phyloP scores from a whole-genome alignment of 2,888 invertebrate species.

The Apomyelois bistriatella region DNA sequence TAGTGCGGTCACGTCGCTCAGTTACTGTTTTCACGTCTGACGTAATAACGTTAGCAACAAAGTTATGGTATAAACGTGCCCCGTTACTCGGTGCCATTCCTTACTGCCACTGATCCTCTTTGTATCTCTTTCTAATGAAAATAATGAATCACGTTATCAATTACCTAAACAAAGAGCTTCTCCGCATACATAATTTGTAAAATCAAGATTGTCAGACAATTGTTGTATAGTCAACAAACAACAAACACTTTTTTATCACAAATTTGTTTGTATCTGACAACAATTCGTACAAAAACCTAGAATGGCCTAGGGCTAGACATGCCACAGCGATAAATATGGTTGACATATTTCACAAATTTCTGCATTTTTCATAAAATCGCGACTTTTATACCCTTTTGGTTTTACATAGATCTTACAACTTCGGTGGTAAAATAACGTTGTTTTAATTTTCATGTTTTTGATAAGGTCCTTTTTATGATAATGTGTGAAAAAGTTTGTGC shows the following conservation, averaged over 20 bases:
- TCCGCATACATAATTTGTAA: background rate
- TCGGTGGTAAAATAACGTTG: too few species aligned
- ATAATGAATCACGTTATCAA: conserved; percentile 21
- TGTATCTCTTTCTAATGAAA: conserved; percentile 27
- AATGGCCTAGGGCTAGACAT: conserved; percentile 16
- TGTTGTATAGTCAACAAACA: background rate
- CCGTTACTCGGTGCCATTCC: conserved; percentile 49
- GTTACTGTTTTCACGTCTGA: conserved; percentile 78
- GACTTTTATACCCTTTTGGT: background rate
- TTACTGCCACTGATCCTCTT: conserved; percentile 34
- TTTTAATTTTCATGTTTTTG: too few species aligned
- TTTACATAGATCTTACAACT: background rate
- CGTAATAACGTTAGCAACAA: conserved; percentile 75
- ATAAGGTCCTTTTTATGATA: too few species aligned
- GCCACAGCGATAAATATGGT: conserved; percentile 19
- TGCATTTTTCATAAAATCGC: background rate
- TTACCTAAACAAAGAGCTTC: conserved; percentile 10
- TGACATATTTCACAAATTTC: conserved; percentile 17
- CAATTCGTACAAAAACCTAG: conserved; percentile 4
- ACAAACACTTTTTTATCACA: too few species aligned
- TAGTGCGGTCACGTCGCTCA: conserved; percentile 76
- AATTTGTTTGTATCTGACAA: background rate
- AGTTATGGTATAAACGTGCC: conserved; percentile 74
- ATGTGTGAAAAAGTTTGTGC: too few species aligned
- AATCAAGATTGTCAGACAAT: background rate